Percentiles rank a stretch among this genome's conserved stretches.
phyloP scores from a whole-genome alignment of 1,140 invertebrate species.

The Anoplolepis gracilipes region DNA sequence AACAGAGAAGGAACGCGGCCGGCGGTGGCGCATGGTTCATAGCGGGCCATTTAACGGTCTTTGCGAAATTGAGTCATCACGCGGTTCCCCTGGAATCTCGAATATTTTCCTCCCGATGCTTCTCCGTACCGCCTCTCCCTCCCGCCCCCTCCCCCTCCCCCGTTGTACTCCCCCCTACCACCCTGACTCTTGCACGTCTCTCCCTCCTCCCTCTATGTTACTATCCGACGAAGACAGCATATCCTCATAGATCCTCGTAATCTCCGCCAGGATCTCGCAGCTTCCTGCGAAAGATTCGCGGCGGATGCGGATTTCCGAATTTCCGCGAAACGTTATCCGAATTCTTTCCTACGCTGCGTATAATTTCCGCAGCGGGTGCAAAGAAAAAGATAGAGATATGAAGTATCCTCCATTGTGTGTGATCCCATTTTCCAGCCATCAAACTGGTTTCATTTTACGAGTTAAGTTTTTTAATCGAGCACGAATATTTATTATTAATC shows the following conservation, averaged over 20 bases:
- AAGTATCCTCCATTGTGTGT: too few relatives aligned
- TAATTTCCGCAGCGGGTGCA: neutral
- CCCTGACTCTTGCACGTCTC: slow-evolving; percentile 47
- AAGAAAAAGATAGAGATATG: neutral
- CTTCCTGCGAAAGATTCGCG: slow-evolving; percentile 5
- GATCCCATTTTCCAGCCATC: too few relatives aligned
- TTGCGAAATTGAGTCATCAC: slow-evolving; percentile 86
- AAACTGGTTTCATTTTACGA: neutral
- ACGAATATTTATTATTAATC: neutral
- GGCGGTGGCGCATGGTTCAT: slow-evolving; percentile 78
- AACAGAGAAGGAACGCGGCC: slow-evolving; percentile 80
- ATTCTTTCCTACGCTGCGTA: neutral
- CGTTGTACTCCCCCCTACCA: slow-evolving; percentile 66
- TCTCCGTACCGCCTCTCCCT: slow-evolving; percentile 64
- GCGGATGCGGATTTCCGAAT: slow-evolving; percentile 38
- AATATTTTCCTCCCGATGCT: slow-evolving; percentile 84
- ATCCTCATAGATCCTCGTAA: slow-evolving; percentile 55
- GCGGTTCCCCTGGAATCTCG: slow-evolving; percentile 85
- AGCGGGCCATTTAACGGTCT: slow-evolving; percentile 85
- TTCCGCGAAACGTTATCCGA: neutral
- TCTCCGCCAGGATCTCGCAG: slow-evolving; percentile 12
- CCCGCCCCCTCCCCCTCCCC: slow-evolving; percentile 56
- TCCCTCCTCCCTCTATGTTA: neutral
- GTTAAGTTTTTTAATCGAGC: neutral
- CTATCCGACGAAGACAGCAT: slow-evolving; percentile 13